Evolutionary conservation across 2,797 vertebrate species (phyloP).

Genomic region (Coregonus ussuriensis): DNA sequence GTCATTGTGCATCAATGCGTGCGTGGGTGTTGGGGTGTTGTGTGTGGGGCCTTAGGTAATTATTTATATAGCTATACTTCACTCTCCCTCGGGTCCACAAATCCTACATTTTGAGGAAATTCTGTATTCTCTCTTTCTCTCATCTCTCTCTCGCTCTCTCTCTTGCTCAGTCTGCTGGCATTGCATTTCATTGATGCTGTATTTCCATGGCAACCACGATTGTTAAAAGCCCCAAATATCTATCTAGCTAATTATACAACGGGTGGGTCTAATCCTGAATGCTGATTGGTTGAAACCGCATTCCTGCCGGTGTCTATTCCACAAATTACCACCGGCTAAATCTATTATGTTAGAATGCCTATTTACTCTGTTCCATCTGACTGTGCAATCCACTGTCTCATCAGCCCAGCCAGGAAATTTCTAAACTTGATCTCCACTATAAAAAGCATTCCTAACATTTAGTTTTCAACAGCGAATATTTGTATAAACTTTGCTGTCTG

Average conservation of each 20-base stretch:
- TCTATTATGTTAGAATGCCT: no score
- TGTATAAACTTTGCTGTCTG: no score
- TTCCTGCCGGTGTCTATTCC: no score
- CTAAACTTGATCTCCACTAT: no score
- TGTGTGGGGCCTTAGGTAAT: not conserved
- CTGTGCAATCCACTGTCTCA: no score
- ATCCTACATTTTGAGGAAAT: not conserved
- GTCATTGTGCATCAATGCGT: not conserved
- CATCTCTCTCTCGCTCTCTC: not conserved
- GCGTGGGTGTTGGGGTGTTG: not conserved
- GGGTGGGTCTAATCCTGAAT: no score
- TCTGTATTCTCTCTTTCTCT: not conserved
- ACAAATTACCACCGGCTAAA: no score
- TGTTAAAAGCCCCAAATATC: slow-evolving; percentile 58
- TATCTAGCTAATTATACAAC: slow-evolving; percentile 8
- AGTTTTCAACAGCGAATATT: no score
- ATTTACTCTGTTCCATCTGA: no score
- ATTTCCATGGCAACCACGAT: slow-evolving; percentile 67
- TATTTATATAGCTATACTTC: not conserved
- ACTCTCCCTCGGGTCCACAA: not conserved
- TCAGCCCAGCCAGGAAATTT: no score
- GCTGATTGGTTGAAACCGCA: no score
- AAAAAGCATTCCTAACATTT: no score
- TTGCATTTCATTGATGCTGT: slow-evolving; percentile 46
- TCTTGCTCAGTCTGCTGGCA: slow-evolving; percentile 19